Evolutionary conservation across 2,888 invertebrate genomes (phyloP).

Genomic region (Ornithoptera priamus): DNA sequence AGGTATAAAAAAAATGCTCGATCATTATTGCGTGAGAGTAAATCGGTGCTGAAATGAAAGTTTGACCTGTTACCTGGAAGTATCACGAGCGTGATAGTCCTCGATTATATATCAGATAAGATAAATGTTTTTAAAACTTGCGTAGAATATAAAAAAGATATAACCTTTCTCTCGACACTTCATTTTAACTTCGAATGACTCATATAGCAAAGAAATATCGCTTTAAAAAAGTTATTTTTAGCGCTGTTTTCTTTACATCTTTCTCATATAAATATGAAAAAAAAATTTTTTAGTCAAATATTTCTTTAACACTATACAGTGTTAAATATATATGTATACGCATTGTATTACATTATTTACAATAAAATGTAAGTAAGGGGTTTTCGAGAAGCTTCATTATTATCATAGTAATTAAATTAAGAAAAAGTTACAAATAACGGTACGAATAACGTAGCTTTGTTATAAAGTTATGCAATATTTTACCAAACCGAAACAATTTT

Average conservation of each 20-base stretch:
- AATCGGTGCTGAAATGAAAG: constrained; percentile 27
- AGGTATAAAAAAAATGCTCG: constrained; percentile 11
- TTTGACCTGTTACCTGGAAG: constrained; percentile 26
- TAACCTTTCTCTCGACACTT: neutral
- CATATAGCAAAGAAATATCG: neutral
- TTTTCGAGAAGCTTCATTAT: no score
- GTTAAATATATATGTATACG: no score
- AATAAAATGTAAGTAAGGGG: no score
- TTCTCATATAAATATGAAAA: no score
- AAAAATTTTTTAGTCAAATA: no score
- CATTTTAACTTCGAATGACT: neutral
- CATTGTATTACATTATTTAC: no score
- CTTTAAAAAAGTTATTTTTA: no score
- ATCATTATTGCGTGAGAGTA: constrained; percentile 22
- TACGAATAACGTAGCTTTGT: neutral
- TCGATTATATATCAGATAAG: constrained; percentile 29
- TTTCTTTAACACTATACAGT: no score
- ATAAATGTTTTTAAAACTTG: constrained; percentile 12
- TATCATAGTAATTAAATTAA: no score
- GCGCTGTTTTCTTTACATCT: no score
- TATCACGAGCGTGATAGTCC: constrained; percentile 25
- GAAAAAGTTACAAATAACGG: no score
- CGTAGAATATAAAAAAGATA: constrained; percentile 7
- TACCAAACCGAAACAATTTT: no score
- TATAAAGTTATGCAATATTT: neutral